Percentiles rank a stretch among this genome's conserved stretches.
These are phyloP conservation scores for Acronicta leporina DNA, from an alignment of 2,888 invertebrate genomes.

Conservation along the genomic window DNA sequence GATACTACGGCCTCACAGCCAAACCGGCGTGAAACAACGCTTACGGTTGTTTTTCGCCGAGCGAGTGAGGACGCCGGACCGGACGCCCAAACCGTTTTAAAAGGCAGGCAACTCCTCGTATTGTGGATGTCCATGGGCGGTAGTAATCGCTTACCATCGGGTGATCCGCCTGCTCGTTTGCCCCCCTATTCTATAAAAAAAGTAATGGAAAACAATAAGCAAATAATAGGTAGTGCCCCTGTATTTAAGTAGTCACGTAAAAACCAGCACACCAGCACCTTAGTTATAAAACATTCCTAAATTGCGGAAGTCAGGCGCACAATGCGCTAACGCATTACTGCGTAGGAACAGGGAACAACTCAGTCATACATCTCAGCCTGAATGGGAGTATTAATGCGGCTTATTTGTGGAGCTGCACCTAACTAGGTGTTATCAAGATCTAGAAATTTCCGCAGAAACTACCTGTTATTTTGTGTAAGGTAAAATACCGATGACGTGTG, in stretches of 20 bases:
- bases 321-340: slow-evolving; percentile 44
- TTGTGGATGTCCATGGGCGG: no score
- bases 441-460: slow-evolving; percentile 39
- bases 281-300: slow-evolving; percentile 41
- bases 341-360: slow-evolving; percentile 33
- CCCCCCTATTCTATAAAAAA: no score
- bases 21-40: no score
- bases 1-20: no score
- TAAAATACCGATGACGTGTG: slow-evolving; percentile 37
- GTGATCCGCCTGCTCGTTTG: no score
- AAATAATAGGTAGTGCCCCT: background rate
- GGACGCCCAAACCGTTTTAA: no score
- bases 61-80: no score
- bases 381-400: slow-evolving; percentile 53
- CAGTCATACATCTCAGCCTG: slow-evolving; percentile 43
- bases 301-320: slow-evolving; percentile 46
- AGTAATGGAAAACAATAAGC: background rate
- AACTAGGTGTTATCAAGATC: slow-evolving; percentile 53
- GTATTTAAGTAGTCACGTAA: background rate
- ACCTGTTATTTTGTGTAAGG: slow-evolving; percentile 40
- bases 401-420: slow-evolving; percentile 50
- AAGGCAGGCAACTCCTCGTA: no score
- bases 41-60: no score
- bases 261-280: slow-evolving; percentile 8
- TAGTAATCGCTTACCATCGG: no score